Conservation (phyloP, 2,113 vertebrate genomes). For the Crotalus horridus region DNA sequence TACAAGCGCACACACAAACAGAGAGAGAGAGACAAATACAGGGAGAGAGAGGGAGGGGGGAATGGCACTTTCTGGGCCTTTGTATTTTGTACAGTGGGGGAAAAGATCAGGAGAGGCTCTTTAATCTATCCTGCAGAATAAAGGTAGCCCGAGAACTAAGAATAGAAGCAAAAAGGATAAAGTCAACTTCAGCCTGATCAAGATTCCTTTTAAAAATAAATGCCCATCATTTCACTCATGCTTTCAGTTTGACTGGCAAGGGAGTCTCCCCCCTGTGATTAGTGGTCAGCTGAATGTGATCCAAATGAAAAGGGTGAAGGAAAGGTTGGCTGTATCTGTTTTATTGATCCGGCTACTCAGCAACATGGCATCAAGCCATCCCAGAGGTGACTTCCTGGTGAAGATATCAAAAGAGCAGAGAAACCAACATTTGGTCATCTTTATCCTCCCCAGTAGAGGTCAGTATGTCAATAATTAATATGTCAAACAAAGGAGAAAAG, state of each 20-base stretch:
- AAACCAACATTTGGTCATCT: slow-evolving; percentile 26
- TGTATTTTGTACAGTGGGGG: neutral
- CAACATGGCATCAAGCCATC: neutral
- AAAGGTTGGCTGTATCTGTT: neutral
- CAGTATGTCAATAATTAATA: slow-evolving; percentile 60
- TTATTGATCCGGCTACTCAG: neutral
- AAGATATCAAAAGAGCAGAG: neutral
- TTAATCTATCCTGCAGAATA: slow-evolving; percentile 5
- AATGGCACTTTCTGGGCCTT: neutral
- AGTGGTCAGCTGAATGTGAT: neutral
- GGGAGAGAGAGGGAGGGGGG: neutral
- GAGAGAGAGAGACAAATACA: neutral
- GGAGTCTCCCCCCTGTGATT: neutral
- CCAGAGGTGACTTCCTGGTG: neutral
- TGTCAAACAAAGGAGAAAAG: neutral
- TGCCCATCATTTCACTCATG: neutral
- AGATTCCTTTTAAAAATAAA: neutral
- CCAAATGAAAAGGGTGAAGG: neutral
- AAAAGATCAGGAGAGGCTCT: slow-evolving; percentile 1
- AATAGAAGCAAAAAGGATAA: neutral
- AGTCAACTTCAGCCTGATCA: neutral
- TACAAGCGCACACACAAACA: neutral
- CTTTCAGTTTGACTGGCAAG: accelerated
- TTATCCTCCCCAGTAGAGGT: slow-evolving; percentile 58
- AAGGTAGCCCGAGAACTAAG: neutral